A percentile compares a stretch with the other conserved stretches of the same genome.
Conservation (phyloP, 2,888 invertebrate genomes). For the Drosophila borealis region DNA sequence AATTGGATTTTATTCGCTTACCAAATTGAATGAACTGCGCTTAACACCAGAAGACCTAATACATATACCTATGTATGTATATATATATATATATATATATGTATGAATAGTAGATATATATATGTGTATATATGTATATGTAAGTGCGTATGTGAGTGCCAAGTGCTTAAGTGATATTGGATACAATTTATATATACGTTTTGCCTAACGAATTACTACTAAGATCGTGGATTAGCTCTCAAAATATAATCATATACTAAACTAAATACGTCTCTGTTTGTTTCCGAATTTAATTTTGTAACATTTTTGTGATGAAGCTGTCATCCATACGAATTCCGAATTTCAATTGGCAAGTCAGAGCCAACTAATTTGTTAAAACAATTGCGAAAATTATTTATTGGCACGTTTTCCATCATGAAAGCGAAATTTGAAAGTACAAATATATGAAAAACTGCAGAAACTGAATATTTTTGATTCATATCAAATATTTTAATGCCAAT, state of each 20-base stretch:
- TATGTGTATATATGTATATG: neutral
- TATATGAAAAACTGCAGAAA: neutral
- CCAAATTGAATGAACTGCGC: constrained; percentile 38
- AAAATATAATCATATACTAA: constrained; percentile 8
- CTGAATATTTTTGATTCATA: neutral
- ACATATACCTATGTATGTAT: neutral
- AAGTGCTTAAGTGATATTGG: constrained; percentile 1
- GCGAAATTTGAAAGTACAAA: neutral
- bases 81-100: neutral
- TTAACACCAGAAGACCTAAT: constrained; percentile 10
- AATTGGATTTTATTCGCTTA: constrained; percentile 54
- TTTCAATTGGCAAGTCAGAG: constrained; percentile 8
- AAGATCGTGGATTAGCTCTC: neutral
- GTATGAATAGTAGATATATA: neutral
- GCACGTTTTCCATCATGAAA: neutral
- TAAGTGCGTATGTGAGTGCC: neutral
- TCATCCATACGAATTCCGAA: neutral
- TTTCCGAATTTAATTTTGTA: constrained; percentile 12
- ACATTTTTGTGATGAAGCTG: neutral
- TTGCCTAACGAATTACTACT: constrained; percentile 1
- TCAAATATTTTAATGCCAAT: neutral
- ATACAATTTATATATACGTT: neutral
- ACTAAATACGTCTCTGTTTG: neutral
- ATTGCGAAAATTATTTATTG: neutral
- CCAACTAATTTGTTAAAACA: neutral